Evolutionary conservation across 2,113 vertebrate genomes (phyloP), one percentile per base, ranked within the genome.

Genomic region (Nycticryphes semicollaris): DNA sequence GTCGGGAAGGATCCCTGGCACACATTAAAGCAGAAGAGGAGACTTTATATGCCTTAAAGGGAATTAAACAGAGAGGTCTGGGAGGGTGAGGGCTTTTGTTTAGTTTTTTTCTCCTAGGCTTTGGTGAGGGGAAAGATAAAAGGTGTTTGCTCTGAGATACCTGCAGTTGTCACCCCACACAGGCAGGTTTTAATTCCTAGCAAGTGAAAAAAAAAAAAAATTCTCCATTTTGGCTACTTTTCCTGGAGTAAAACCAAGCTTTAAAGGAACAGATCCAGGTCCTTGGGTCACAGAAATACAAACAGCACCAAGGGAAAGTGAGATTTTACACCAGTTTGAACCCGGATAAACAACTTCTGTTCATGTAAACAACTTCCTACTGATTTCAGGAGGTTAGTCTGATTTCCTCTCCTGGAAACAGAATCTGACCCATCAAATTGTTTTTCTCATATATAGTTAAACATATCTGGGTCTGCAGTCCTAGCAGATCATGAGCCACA

Each of bases 361-460:
- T 94, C 45, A n/a, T 14, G 37, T 84, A 90, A 93, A 82, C 73
- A 89, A 83, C 57, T 90, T 92, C 45, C 27, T 89, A 35, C 79
- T 37, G 24, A 64, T 86, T 93, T 75, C 24, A 53, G 66, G 31
- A 86, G 8, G 11, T 19, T 33, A 51, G 20, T 77, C 33, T 73
- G 72, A 72, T 63, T 96, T 88, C 16, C 31, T 87, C 30, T 72
- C 60, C 76, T 92, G 45, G 47, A 88, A 95, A 92, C 60, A 89
- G 47, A 78, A 87, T 84, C 48, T 72, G 48, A 70, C 51, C 92
- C 76, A 64, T 59, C 66, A 63, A 48, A 45, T 54, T 35, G 12
- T 22, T 67, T 81, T 88, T 22, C 27, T 67, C 9, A 7, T 9
- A 28, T 0, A 0, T 68, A 35, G 47, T 90, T 83, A 68, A 51